Conservation (phyloP, 2,797 vertebrate species). For the Gadopsis marmoratus region DNA sequence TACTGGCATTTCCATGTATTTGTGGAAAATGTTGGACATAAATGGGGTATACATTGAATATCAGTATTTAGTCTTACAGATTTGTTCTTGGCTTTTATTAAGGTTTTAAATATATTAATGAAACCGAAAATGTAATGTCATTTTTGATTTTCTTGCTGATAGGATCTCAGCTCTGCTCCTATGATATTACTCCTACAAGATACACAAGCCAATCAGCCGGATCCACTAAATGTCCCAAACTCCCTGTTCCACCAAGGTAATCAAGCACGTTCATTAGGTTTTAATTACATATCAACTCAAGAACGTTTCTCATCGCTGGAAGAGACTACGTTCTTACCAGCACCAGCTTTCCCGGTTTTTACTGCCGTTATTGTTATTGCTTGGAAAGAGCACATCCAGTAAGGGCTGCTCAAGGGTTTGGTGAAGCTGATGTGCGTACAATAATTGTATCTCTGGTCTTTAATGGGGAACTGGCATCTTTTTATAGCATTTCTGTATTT, state of each 20-base stretch:
- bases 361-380: neutral
- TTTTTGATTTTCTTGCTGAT: neutral
- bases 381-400: neutral
- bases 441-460: neutral
- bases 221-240: slow-evolving; percentile 90
- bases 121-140: neutral
- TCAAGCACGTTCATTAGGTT: neutral
- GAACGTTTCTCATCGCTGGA: neutral
- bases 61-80: neutral
- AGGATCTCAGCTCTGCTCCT: slow-evolving; percentile 94
- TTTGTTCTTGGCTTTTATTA: neutral
- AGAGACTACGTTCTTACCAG: neutral
- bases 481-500: neutral
- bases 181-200: slow-evolving; percentile 86
- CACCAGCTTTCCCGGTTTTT: neutral
- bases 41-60: neutral
- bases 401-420: neutral
- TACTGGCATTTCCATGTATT: neutral
- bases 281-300: neutral
- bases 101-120: neutral
- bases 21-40: neutral
- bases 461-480: neutral
- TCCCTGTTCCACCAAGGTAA: slow-evolving; percentile 94
- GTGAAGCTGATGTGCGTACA: neutral
- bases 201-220: slow-evolving; percentile 84